A percentile compares a stretch with the other conserved stretches of the same genome.
Evolutionary conservation across 1,140 invertebrate genomes (phyloP).

Genomic region (Phocides pigmalion): DNA sequence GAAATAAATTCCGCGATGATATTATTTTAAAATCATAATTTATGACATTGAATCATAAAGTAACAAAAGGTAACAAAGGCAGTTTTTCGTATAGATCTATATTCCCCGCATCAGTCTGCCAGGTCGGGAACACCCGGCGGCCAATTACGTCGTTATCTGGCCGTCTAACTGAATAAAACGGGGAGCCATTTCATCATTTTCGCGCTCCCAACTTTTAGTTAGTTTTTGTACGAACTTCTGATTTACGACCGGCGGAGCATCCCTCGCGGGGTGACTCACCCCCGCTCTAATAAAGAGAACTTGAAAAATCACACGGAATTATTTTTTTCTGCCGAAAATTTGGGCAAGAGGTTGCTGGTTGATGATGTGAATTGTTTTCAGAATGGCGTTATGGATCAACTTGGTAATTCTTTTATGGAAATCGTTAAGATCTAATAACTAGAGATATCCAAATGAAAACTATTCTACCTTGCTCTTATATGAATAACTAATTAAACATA

Average conservation of each 20-base stretch:
- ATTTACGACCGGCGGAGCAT: conserved; percentile 60
- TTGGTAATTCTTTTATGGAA: background rate
- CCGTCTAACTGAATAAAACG: conserved; percentile 72
- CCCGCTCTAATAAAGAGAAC: conserved; percentile 47
- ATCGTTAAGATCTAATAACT: too few species aligned
- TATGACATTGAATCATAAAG: background rate
- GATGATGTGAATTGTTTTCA: conserved; percentile 16
- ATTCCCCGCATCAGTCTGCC: background rate
- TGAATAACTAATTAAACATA: too few species aligned
- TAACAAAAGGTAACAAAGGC: background rate
- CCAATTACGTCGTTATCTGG: conserved; percentile 68
- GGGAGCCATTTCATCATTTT: conserved; percentile 63
- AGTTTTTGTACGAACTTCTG: conserved; percentile 66
- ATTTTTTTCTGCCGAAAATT: conserved; percentile 39
- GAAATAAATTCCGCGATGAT: too few species aligned
- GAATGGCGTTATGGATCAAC: background rate
- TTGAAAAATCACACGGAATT: conserved; percentile 46
- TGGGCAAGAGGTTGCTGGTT: background rate
- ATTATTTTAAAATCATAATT: too few species aligned
- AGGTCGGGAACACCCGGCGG: conserved; percentile 39
- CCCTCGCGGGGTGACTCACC: conserved; percentile 30
- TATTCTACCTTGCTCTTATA: too few species aligned
- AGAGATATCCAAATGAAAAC: too few species aligned
- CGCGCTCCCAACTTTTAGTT: conserved; percentile 68
- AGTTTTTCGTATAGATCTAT: background rate